Evolutionary conservation across 2,113 vertebrate genomes (phyloP).

Genomic region (Peromyscus leucopus): DNA sequence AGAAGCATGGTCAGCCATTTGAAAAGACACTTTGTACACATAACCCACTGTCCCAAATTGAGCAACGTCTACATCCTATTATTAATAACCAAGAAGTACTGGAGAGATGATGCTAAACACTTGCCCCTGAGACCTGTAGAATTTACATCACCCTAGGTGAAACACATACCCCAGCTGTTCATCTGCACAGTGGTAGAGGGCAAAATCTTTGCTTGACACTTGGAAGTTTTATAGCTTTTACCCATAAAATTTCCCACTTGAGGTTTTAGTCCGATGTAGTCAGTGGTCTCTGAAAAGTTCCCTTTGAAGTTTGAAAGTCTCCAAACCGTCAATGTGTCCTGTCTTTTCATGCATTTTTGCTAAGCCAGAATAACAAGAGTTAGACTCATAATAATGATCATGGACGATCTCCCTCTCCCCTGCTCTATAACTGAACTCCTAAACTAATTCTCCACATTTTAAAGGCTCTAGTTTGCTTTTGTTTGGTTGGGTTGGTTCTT

Average conservation of each 20-base stretch:
- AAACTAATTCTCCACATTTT: neutral
- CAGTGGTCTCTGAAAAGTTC: slow-evolving; percentile 29
- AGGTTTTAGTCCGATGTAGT: neutral
- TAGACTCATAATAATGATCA: neutral
- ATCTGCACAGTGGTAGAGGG: neutral
- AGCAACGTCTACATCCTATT: neutral
- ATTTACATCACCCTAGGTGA: neutral
- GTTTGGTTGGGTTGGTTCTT: too few relatives aligned
- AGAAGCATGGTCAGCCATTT: neutral
- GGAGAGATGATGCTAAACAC: neutral
- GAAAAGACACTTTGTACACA: neutral
- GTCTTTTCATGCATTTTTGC: neutral
- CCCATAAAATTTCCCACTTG: neutral
- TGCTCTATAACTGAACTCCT: neutral
- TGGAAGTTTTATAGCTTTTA: neutral
- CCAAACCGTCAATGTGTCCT: neutral
- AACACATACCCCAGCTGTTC: neutral
- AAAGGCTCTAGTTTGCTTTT: neutral
- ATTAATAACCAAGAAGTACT: neutral
- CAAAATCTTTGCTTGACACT: neutral
- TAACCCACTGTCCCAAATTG: neutral
- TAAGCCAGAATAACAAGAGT: neutral
- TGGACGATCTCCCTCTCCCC: neutral
- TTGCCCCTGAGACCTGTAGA: neutral
- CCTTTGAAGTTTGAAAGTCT: neutral